These are phyloP conservation scores for Turritopsis rubra DNA, from an alignment of 30 jellyfish, hydroid and myxozoan genomes.

Conservation along the genomic window DNA sequence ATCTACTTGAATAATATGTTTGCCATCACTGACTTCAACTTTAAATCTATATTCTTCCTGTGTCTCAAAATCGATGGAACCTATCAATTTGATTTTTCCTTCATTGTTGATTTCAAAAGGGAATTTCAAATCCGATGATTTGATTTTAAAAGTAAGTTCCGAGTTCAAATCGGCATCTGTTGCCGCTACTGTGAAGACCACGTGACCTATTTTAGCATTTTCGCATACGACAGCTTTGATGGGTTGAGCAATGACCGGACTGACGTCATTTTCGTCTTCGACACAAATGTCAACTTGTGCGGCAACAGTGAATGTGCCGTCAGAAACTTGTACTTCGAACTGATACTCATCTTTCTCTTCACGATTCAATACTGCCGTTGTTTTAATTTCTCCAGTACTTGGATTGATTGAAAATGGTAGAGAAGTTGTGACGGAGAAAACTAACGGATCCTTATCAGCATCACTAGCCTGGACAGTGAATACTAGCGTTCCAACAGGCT, in stretches of 20 bases:
- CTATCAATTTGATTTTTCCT: not conserved
- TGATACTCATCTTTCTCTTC: slow-evolving; percentile 36
- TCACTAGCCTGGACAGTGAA: slow-evolving; percentile 59
- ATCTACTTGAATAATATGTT: not conserved
- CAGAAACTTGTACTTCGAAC: slow-evolving; percentile 41
- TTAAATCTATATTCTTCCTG: not conserved
- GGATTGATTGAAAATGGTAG: slow-evolving; percentile 46
- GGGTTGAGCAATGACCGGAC: slow-evolving; percentile 40
- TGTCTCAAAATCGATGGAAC: slow-evolving; percentile 1
- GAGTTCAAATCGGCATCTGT: slow-evolving; percentile 44
- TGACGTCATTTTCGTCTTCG: slow-evolving; percentile 62
- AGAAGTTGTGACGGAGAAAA: slow-evolving; percentile 35
- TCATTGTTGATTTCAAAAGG: not conserved
- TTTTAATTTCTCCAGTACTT: slow-evolving; percentile 56
- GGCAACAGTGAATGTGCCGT: slow-evolving; percentile 43
- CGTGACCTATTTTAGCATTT: slow-evolving; percentile 19
- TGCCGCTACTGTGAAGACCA: slow-evolving; percentile 44
- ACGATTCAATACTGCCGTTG: slow-evolving; percentile 51
- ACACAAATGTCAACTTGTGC: slow-evolving; percentile 33
- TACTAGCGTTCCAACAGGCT: slow-evolving; percentile 41
- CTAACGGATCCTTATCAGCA: slow-evolving; percentile 45
- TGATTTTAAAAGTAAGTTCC: not conserved
- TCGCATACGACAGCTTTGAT: slow-evolving; percentile 30
- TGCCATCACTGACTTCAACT: slow-evolving; percentile 10
- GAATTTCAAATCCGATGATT: not conserved